Base-by-base conservation (phyloP, 2,888 invertebrate genomes). In the Athrips mouffetella region DNA sequence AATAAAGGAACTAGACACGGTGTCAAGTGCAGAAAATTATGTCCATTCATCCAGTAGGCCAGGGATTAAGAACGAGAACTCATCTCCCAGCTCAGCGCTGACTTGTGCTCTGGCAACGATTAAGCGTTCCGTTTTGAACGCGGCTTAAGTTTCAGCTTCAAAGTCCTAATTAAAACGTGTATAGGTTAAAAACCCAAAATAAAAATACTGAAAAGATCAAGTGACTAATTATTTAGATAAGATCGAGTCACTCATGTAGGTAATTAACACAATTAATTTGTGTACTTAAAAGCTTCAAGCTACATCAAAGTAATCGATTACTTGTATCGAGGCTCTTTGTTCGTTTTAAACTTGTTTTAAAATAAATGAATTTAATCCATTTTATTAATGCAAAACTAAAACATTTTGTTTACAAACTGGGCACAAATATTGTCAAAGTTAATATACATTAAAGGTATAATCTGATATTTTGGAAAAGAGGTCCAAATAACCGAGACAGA, bases 11-110 rank as follows among this genome's bases (percentile, higher is more conserved):
- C 67, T 61, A 74, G 83, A 81, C 77, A 69, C 75, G 71, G 79
- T 82, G 83, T 88, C 85, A 87, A 85, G 85, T 80, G 75, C 82
- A 85, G 85, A 80, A 85, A 86, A 86, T 87, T 83, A 83, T 86
- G 81, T 85, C 79, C 82, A 86, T 87, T 88, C 83, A 86, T 74
- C 78, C 76, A 63, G 73, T 63, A 76, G 65, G 62, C 67, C 66
- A 70, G 67, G 85, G 85, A 84, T 86, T 87, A 84, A 73, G 73
- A 83, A 85, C 68, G 77, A 61, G 83, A 80, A 75, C 83, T 81
- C 80, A 75, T 82, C 80, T 81, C 74, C 73, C 75, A 64, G 67
- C 57, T 65, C 65, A 65, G 68, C 57, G 64, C 65, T 61, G 67
- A 71, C 73, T 74, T 70, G 64, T 70, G 70, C 70, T 70, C 68